These are phyloP conservation scores for Periphyllus acericola DNA, from an alignment of 2,888 invertebrate species.

Conservation along the genomic window DNA sequence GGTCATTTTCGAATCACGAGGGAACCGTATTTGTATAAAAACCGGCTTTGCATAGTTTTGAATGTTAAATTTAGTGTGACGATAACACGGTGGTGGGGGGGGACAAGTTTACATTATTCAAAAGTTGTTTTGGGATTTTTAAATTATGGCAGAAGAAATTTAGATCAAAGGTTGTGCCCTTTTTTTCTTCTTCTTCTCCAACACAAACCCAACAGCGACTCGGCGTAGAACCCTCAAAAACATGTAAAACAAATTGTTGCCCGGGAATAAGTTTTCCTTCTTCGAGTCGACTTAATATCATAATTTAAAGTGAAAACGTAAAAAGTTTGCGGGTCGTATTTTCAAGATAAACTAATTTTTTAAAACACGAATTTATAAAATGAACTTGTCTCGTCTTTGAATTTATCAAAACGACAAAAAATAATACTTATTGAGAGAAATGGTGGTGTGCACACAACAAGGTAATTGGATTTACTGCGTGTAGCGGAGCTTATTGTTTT, in stretches of 20 bases:
- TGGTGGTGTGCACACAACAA: slow-evolving; percentile 5
- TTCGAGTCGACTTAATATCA: not conserved
- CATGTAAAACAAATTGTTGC: slow-evolving; percentile 1
- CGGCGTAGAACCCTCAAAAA: not conserved
- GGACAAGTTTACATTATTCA: not conserved
- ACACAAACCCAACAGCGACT: not conserved
- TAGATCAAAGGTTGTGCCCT: not conserved
- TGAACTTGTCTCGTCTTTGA: not conserved
- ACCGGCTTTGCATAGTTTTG: not conserved
- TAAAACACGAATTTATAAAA: slow-evolving; percentile 10
- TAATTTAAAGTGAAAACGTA: slow-evolving; percentile 8
- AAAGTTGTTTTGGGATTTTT: not conserved
- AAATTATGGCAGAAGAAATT: not conserved
- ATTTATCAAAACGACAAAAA: slow-evolving; percentile 32
- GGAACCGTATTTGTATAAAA: not conserved
- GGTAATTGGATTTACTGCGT: slow-evolving; percentile 50
- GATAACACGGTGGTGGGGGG: not conserved
- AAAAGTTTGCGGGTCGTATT: slow-evolving; percentile 1
- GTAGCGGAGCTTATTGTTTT: slow-evolving; percentile 43
- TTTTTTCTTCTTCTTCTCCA: not conserved
- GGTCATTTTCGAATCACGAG: not conserved
- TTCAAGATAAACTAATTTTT: slow-evolving; percentile 23
- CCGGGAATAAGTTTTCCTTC: not conserved
- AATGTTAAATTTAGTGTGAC: not conserved
- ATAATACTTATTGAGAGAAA: slow-evolving; percentile 44